phyloP scores from a whole-genome alignment of 2,113 vertebrate genomes.

The Dolichotis patagonum region DNA sequence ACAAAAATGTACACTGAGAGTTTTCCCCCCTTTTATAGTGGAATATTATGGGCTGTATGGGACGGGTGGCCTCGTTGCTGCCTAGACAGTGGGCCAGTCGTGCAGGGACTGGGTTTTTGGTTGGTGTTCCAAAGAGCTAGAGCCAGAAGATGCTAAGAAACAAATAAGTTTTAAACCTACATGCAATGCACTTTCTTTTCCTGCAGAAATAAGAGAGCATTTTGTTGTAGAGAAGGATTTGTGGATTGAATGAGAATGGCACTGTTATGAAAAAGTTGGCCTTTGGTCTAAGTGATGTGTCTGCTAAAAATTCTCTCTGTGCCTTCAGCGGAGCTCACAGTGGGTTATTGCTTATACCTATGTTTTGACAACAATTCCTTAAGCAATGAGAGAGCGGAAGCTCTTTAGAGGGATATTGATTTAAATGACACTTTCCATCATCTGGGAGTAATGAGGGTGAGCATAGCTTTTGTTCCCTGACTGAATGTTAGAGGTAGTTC shows the following conservation, averaged over 20 bases:
- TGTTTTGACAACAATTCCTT: constrained; percentile 62
- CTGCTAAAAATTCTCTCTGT: constrained; percentile 24
- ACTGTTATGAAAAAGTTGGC: constrained; percentile 45
- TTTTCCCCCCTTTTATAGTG: not conserved
- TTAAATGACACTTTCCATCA: constrained; percentile 55
- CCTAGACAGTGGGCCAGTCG: not conserved
- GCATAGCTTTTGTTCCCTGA: not conserved
- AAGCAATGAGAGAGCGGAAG: constrained; percentile 36
- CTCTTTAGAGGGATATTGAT: constrained; percentile 48
- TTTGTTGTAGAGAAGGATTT: constrained; percentile 55
- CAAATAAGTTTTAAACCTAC: not conserved
- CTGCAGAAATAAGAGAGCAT: not conserved
- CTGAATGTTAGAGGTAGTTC: constrained; percentile 20
- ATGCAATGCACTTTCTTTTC: constrained; percentile 23
- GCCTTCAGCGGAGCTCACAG: not conserved
- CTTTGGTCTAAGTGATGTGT: constrained; percentile 34
- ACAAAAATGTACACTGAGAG: not conserved
- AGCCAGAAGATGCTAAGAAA: constrained; percentile 33
- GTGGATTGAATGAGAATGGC: constrained; percentile 53
- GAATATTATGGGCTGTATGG: not conserved
- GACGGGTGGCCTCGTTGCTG: not conserved
- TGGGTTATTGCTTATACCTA: not conserved
- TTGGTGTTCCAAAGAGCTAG: constrained; percentile 7
- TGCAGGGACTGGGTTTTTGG: not conserved
- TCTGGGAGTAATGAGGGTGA: not conserved